A percentile compares a stretch with the other conserved stretches of the same genome.
Conservation (phyloP, 1,140 invertebrate genomes). For the Drosophila kanapiae region DNA sequence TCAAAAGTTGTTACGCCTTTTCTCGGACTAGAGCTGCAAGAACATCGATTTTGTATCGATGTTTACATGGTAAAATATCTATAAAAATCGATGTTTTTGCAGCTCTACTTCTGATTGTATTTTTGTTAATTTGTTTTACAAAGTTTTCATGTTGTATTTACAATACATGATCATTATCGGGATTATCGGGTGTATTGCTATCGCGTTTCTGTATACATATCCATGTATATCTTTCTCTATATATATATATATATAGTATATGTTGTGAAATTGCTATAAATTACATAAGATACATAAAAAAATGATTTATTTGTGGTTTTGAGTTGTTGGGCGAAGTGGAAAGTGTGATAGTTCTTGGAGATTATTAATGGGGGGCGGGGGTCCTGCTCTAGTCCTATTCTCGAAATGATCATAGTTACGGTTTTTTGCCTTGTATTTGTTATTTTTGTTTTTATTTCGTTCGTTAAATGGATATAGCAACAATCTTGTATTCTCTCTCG, state of each 20-base stretch:
- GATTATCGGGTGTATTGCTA: slow-evolving; percentile 30
- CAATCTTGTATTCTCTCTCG: slow-evolving; percentile 85
- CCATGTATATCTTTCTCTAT: slow-evolving; percentile 5
- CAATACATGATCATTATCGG: slow-evolving; percentile 50
- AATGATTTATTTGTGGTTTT: slow-evolving; percentile 28
- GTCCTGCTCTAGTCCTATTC: slow-evolving; percentile 23
- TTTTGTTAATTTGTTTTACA: slow-evolving; percentile 18
- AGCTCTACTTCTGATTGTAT: slow-evolving; percentile 29
- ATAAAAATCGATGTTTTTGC: neutral
- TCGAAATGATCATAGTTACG: slow-evolving; percentile 44
- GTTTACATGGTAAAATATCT: slow-evolving; percentile 2
- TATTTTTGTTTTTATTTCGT: slow-evolving; percentile 36
- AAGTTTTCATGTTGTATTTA: slow-evolving; percentile 54
- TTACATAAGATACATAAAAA: slow-evolving; percentile 56
- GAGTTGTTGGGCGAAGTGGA: no score
- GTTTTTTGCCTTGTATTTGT: slow-evolving; percentile 35
- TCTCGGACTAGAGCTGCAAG: slow-evolving; percentile 29
- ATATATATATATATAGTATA: slow-evolving; percentile 24
- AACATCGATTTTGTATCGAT: neutral
- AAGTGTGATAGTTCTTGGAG: no score
- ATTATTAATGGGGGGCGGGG: slow-evolving; percentile 16
- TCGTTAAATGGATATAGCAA: slow-evolving; percentile 81
- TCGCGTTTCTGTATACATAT: slow-evolving; percentile 36
- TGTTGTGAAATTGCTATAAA: slow-evolving; percentile 54
- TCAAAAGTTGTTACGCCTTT: slow-evolving; percentile 35